Percentiles rank a stretch among this genome's conserved stretches.
Evolutionary conservation across 2,113 vertebrate genomes (phyloP).

Genomic region (Rhizomys pruinosus): DNA sequence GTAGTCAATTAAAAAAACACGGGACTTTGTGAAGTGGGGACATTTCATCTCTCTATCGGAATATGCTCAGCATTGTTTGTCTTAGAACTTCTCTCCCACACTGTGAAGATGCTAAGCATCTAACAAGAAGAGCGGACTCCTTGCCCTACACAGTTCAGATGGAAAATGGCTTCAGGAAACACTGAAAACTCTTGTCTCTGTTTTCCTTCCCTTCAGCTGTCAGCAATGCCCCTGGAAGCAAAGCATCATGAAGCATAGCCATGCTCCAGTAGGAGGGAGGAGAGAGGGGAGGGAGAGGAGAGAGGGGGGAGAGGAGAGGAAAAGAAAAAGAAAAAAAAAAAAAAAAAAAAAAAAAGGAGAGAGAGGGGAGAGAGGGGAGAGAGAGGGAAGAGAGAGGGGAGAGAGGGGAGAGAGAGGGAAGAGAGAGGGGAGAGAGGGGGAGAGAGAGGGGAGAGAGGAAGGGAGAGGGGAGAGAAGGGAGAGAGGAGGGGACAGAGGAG

Average conservation of each 20-base stretch:
- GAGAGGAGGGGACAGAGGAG: not conserved
- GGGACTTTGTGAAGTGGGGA: not conserved
- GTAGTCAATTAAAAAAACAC: not conserved
- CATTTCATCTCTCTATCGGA: not conserved
- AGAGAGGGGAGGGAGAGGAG: not conserved
- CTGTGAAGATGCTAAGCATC: not conserved
- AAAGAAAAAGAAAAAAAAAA: too few species aligned
- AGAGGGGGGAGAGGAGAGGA: not conserved
- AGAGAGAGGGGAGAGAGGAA: too few species aligned
- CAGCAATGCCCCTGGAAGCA: slow-evolving; percentile 43
- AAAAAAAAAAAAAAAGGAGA: not conserved
- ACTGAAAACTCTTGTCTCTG: slow-evolving; percentile 17
- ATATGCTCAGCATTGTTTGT: not conserved
- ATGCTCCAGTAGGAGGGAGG: slow-evolving; percentile 10
- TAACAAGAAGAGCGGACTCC: not conserved
- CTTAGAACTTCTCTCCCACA: not conserved
- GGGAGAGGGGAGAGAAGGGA: too few species aligned
- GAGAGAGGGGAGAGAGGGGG: not conserved
- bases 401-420: not conserved
- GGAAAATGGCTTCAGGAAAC: slow-evolving; percentile 34
- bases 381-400: too few species aligned
- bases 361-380: too few species aligned
- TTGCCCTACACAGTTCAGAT: not conserved
- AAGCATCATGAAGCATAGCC: slow-evolving; percentile 44
- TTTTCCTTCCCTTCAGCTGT: slow-evolving; percentile 6